phyloP scores from a whole-genome alignment of 2,797 vertebrate genomes.

The Myiotriccus ornatus region DNA sequence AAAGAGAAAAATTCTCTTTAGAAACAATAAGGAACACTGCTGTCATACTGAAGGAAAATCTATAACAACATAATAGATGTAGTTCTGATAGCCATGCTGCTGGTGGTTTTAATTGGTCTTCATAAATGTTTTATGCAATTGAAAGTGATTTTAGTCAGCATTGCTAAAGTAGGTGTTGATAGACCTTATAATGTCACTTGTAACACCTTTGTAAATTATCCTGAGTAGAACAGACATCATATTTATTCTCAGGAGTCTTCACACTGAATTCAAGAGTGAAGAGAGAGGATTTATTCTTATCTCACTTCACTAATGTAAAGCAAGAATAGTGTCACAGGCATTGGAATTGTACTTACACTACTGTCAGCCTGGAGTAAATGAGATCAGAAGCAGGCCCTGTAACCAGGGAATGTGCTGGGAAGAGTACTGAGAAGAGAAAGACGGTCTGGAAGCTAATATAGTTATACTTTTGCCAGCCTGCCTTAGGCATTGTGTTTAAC shows the following conservation, averaged over 20 bases:
- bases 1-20: background rate
- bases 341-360: background rate
- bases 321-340: background rate
- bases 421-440: background rate
- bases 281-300: background rate
- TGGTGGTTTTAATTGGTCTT: constrained; percentile 71
- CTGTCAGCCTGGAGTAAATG: background rate
- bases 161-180: constrained; percentile 48
- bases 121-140: constrained; percentile 82
- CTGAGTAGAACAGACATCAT: background rate
- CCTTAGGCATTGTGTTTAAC: background rate
- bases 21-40: background rate
- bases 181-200: background rate
- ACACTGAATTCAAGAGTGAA: background rate
- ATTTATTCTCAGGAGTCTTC: background rate
- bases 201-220: background rate
- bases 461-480: background rate
- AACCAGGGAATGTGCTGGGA: background rate
- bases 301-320: background rate
- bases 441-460: background rate
- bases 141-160: constrained; percentile 77
- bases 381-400: background rate
- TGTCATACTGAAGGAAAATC: constrained; percentile 66
- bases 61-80: constrained; percentile 74
- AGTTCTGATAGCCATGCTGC: constrained; percentile 69